A percentile compares a stretch with the other conserved stretches of the same genome.
phyloP scores from a whole-genome alignment of 2,888 invertebrate species.

The Andrena haemorrhoa region DNA sequence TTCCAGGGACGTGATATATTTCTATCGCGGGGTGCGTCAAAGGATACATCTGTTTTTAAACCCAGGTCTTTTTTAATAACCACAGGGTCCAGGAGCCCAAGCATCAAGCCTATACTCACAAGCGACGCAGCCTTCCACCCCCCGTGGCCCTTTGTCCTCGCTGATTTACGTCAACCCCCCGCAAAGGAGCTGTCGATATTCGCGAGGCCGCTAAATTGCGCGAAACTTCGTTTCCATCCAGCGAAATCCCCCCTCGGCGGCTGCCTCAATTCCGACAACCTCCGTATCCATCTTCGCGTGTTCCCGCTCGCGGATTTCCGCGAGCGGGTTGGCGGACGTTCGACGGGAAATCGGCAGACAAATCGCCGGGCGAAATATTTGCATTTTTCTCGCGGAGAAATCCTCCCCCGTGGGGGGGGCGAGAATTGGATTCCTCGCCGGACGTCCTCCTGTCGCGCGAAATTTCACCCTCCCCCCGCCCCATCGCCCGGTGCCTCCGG shows the following conservation, averaged over 20 bases:
- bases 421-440: background rate
- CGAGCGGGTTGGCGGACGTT: conserved; percentile 17
- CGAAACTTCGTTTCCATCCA: conserved; percentile 52
- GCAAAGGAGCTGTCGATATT: conserved; percentile 61
- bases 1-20: no score
- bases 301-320: conserved; percentile 4
- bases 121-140: background rate
- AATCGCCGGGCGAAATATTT: conserved; percentile 19
- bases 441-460: no score
- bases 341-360: conserved; percentile 21
- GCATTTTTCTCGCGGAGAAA: conserved; percentile 7
- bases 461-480: no score
- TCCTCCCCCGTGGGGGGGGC: background rate
- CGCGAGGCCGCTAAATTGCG: conserved; percentile 56
- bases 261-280: conserved; percentile 11
- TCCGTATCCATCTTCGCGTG: background rate
- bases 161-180: conserved; percentile 64
- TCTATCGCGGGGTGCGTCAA: no score
- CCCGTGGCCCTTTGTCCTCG: conserved; percentile 32
- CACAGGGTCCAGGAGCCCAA: background rate
- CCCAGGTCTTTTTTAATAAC: no score
- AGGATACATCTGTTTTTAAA: no score
- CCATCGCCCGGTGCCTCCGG: no score
- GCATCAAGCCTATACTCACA: background rate
- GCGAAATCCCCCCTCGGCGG: conserved; percentile 33